Evolutionary conservation across 2,113 vertebrate genomes (phyloP), one percentile per base, ranked within the genome.

Genomic region (Onychostoma macrolepis): DNA sequence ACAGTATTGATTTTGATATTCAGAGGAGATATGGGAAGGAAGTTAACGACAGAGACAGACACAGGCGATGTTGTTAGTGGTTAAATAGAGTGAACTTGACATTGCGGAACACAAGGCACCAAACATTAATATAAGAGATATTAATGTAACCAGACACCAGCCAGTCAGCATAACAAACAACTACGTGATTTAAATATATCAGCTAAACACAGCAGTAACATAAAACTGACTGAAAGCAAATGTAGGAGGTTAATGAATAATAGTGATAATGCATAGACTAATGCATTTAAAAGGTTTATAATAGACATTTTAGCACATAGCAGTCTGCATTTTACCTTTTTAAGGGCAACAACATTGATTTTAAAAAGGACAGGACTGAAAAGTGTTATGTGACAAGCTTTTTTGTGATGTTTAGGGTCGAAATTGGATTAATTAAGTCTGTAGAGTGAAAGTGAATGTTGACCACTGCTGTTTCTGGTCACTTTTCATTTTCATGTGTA

Each of bases 61-160:
- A 61, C 33, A 38, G 56, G 13, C 24, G 1, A 80, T 61, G 30
- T 38, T 38, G 45, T 56, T 26, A 84, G 24, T 56, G 48, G 24
- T 75, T 84, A 74, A 74, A 84, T 84, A 84, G 45, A 84, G 69
- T 53, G 69, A 84, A 75, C 24, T 58, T 84, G 83, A 74, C 82
- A 74, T 84, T 84, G 43, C 0, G 67, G 48, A 28, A n/a, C 43
- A 72, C 30, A 72, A 56, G 45, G 45, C 67, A 58, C 21, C 45
- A 74, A 58, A 74, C 21, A 84, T 43, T 83, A 48, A 69, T 84
- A 24, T 53, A 53, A 36, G 48, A 38, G 48, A 74, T 36, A 6
- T 24, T 12, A 26, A 58, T 53, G 13, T 26, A 84, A 75, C 21
- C 48, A 75, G 69, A 41, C 69, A 41, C 11, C 28, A 74, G 69